These are phyloP conservation scores for Leucophora obtusa DNA, from an alignment of 2,888 invertebrate genomes.

Conservation along the genomic window DNA sequence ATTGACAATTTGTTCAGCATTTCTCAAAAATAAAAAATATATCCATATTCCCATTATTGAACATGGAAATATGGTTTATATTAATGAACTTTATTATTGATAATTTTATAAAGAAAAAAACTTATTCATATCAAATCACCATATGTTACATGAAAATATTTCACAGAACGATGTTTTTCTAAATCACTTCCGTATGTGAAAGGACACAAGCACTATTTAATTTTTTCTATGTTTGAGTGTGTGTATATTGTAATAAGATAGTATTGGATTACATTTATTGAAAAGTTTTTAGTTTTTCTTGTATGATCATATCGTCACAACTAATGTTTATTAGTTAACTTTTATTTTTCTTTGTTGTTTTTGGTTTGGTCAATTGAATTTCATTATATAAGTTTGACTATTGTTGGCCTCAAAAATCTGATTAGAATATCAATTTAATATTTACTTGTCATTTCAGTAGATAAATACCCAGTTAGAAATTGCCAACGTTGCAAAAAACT, in stretches of 20 bases:
- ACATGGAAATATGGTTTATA: slow-evolving; percentile 19
- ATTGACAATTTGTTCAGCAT: slow-evolving; percentile 33
- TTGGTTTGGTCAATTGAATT: background rate
- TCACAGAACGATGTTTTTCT: background rate
- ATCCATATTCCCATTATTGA: background rate
- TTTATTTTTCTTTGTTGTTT: background rate
- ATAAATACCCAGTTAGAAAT: too few species aligned
- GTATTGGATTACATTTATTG: slow-evolving; percentile 20
- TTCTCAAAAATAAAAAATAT: background rate
- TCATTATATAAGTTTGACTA: background rate
- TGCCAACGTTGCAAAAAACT: too few species aligned
- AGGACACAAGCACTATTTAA: background rate
- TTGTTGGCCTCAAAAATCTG: background rate
- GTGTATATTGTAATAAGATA: background rate
- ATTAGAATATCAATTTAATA: background rate
- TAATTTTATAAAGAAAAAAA: slow-evolving; percentile 1
- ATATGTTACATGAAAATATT: slow-evolving; percentile 35
- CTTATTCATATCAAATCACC: background rate
- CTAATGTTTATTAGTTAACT: slow-evolving; percentile 6
- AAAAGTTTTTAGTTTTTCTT: slow-evolving; percentile 3
- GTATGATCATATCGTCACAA: slow-evolving; percentile 3
- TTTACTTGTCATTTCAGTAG: too few species aligned
- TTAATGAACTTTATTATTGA: slow-evolving; percentile 31
- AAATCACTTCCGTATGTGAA: background rate
- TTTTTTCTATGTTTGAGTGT: background rate